Conservation (phyloP, 2,888 invertebrate genomes). For the Germaria angustata region DNA sequence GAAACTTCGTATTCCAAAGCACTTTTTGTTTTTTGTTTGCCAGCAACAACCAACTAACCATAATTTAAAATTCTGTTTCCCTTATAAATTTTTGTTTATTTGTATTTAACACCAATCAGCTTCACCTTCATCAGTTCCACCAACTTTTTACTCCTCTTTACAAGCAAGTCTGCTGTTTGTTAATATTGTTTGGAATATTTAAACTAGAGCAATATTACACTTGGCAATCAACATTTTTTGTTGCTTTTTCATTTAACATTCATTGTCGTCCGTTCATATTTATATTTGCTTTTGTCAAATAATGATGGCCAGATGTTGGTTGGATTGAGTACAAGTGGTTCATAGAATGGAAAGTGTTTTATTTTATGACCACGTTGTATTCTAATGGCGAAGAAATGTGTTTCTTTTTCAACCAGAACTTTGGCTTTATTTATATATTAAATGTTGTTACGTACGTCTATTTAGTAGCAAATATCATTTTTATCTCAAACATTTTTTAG, state of each 20-base stretch:
- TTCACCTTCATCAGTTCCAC: conserved; percentile 2
- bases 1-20: too few relatives aligned
- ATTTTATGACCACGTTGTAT: conserved; percentile 44
- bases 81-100: not conserved
- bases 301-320: conserved; percentile 32
- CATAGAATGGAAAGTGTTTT: not conserved
- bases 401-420: not conserved
- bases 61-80: conserved; percentile 53
- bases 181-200: conserved; percentile 55
- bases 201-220: conserved; percentile 63
- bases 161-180: not conserved
- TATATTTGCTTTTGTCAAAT: conserved; percentile 50
- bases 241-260: conserved; percentile 43
- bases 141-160: not conserved
- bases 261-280: conserved; percentile 49
- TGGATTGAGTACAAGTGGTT: not conserved
- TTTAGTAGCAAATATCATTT: not conserved
- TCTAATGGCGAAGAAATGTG: conserved; percentile 16
- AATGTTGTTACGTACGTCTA: too few relatives aligned
- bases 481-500: conserved; percentile 5
- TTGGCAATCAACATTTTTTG: conserved; percentile 55
- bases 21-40: not conserved
- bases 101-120: conserved; percentile 27
- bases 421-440: not conserved
- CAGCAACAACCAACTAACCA: conserved; percentile 26